A percentile compares a stretch with the other conserved stretches of the same genome.
phyloP scores from a whole-genome alignment of 2,888 invertebrate species.

The Tromatobia lineatoria region DNA sequence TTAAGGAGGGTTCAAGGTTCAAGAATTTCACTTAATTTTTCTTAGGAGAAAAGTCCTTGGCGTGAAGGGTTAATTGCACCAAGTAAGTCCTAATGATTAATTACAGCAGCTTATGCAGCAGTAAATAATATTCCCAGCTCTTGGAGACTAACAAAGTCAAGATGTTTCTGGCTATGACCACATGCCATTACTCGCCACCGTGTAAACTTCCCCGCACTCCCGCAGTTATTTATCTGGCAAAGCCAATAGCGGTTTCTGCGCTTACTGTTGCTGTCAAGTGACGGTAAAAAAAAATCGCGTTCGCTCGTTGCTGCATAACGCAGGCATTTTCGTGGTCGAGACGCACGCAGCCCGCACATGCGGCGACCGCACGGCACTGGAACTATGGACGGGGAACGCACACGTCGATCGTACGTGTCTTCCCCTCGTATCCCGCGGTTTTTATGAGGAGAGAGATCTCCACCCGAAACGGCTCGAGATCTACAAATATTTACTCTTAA shows the following conservation, averaged over 20 bases:
- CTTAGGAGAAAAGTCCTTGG: too few species aligned
- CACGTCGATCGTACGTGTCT: conserved; percentile 75
- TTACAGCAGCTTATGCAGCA: conserved; percentile 17
- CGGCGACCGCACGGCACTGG: conserved; percentile 48
- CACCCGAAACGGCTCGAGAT: conserved; percentile 77
- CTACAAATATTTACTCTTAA: conserved; percentile 83
- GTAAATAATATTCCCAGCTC: conserved; percentile 61
- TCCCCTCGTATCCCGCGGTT: conserved; percentile 73
- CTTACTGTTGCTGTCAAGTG: conserved; percentile 36
- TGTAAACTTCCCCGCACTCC: conserved; percentile 57
- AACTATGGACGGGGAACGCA: conserved; percentile 72
- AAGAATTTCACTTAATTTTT: too few species aligned
- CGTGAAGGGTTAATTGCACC: conserved; percentile 2
- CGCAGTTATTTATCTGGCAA: conserved; percentile 62
- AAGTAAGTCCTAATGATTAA: conserved; percentile 37
- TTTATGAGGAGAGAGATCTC: conserved; percentile 80
- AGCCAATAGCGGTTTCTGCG: conserved; percentile 54
- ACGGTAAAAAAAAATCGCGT: conserved; percentile 45
- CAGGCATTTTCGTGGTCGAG: conserved; percentile 26
- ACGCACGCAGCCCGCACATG: conserved; percentile 55
- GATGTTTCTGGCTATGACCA: conserved; percentile 64
- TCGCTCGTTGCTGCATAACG: conserved; percentile 48
- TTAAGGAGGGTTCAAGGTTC: too few species aligned
- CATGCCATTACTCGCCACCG: conserved; percentile 63
- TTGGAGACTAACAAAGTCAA: conserved; percentile 65